These are phyloP conservation scores for Vimba vimba DNA, from an alignment of 2,113 vertebrate species.

Conservation along the genomic window DNA sequence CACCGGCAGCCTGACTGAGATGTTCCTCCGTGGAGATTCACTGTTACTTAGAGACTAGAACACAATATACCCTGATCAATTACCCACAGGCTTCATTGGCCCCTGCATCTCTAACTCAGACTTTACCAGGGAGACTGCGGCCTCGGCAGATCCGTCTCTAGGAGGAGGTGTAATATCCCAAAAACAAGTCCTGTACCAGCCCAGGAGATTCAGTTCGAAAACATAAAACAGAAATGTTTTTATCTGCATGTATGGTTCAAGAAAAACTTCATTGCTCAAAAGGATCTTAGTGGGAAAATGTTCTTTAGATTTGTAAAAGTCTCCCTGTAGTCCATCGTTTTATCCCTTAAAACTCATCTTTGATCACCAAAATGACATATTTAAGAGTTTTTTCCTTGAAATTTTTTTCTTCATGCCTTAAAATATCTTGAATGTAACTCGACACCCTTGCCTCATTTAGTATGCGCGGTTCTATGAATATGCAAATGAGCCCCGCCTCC, in stretches of 20 bases:
- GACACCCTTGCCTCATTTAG: too few species aligned
- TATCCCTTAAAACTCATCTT: too few species aligned
- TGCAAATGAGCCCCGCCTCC: too few species aligned
- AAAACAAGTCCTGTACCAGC: neutral
- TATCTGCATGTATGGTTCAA: too few species aligned
- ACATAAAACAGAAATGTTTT: too few species aligned
- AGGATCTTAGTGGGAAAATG: too few species aligned
- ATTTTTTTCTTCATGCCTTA: accelerated
- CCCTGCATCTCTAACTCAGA: constrained; percentile 35
- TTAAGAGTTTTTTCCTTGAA: too few species aligned
- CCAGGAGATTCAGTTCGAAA: neutral
- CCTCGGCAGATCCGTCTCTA: constrained; percentile 39
- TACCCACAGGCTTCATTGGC: constrained; percentile 49
- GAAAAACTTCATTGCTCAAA: too few species aligned
- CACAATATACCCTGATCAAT: constrained; percentile 68
- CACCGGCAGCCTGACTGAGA: constrained; percentile 50
- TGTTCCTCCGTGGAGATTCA: constrained; percentile 55
- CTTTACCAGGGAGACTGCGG: constrained; percentile 47
- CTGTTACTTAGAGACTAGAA: constrained; percentile 79
- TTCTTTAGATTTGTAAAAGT: neutral
- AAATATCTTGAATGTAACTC: too few species aligned
- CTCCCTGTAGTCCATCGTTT: too few species aligned
- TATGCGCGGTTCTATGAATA: too few species aligned
- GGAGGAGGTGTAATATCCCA: neutral
- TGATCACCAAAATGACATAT: too few species aligned